phyloP scores from a whole-genome alignment of 2,113 vertebrate species.

The Zosterops lateralis region DNA sequence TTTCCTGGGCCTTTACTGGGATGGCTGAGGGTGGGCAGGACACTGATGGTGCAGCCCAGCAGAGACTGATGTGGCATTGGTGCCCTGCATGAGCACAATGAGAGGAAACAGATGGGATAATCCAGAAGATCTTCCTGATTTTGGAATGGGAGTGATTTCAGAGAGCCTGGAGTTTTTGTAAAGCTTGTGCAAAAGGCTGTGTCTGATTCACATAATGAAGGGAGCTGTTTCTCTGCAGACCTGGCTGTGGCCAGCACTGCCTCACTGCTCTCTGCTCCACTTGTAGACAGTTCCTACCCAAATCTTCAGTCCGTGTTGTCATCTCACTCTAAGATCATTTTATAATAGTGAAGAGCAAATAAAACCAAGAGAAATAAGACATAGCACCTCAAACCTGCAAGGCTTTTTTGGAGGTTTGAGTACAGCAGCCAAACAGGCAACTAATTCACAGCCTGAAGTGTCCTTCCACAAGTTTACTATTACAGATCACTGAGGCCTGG shows the following conservation, averaged over 20 bases:
- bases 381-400: not conserved
- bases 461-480: not conserved
- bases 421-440: not conserved
- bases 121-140: not conserved
- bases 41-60: fast-evolving
- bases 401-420: not conserved
- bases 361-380: not conserved
- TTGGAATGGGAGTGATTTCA: not conserved
- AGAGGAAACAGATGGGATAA: not conserved
- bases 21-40: not conserved
- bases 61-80: not conserved
- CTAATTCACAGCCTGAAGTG: not conserved
- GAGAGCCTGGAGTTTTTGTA: not conserved
- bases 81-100: not conserved
- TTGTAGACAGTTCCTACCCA: not conserved
- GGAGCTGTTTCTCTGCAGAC: not conserved
- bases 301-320: not conserved
- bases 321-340: not conserved
- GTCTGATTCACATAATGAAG: not conserved
- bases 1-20: not conserved
- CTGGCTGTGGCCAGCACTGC: not conserved
- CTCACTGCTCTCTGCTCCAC: not conserved
- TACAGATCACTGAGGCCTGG: not conserved
- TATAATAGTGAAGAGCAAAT: not conserved
- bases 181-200: not conserved